A percentile compares a stretch with the other conserved stretches of the same genome.
These are phyloP conservation scores for Scaptomyza tumidula DNA, from an alignment of 2,888 invertebrate genomes.

Conservation along the genomic window DNA sequence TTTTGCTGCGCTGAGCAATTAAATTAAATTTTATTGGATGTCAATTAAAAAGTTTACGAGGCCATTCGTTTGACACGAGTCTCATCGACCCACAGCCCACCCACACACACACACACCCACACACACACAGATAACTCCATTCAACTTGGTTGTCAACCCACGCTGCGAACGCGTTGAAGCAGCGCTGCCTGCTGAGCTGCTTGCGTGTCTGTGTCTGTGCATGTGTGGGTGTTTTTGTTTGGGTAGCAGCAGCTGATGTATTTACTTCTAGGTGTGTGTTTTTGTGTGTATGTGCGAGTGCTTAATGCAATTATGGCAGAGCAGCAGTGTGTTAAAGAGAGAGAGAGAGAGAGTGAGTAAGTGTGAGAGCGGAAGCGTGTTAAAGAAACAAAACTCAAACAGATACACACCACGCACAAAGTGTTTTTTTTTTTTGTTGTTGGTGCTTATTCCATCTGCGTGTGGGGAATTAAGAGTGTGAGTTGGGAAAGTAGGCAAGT, in stretches of 20 bases:
- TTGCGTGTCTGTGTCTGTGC: neutral
- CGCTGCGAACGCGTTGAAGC: slow-evolving; percentile 49
- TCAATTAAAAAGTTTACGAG: slow-evolving; percentile 75
- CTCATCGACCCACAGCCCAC: neutral
- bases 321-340: neutral
- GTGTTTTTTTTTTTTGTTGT: neutral
- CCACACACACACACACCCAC: neutral
- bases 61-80: slow-evolving; percentile 42
- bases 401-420: slow-evolving; percentile 29
- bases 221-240: neutral
- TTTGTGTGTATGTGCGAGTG: slow-evolving; percentile 26
- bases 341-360: neutral
- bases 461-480: too few species aligned
- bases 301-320: slow-evolving; percentile 70
- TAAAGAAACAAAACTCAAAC: slow-evolving; percentile 22
- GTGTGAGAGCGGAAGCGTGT: slow-evolving; percentile 7
- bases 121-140: neutral
- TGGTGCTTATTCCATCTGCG: too few species aligned
- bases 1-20: slow-evolving; percentile 58
- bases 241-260: slow-evolving; percentile 6
- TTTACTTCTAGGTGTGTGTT: slow-evolving; percentile 12
- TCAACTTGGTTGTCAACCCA: neutral
- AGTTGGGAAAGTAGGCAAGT: neutral
- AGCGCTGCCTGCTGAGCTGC: neutral
- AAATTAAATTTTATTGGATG: slow-evolving; percentile 79